Percentiles rank a stretch among this genome's conserved stretches.
Conservation (phyloP, 2,797 vertebrate species). For the Uromys caudimaculatus region DNA sequence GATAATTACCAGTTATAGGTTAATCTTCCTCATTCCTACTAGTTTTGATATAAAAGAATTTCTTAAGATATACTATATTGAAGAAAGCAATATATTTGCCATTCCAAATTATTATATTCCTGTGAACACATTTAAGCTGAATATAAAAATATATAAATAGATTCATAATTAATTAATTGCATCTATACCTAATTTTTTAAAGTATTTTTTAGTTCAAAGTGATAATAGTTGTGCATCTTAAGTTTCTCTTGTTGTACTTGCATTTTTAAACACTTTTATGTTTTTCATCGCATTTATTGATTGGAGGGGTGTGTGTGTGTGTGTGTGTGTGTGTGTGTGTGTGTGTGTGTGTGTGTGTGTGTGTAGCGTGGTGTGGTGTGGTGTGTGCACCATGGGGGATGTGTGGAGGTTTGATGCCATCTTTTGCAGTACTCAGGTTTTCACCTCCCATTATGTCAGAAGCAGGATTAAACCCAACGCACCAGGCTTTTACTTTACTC, state of each 20-base stretch:
- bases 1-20: not conserved
- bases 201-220: not conserved
- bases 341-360: not conserved
- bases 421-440: not conserved
- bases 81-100: not conserved
- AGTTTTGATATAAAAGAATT: not conserved
- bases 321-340: too few relatives aligned
- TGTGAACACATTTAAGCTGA: not conserved
- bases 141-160: slow-evolving; percentile 5
- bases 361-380: too few relatives aligned
- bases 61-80: not conserved
- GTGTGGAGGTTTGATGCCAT: not conserved
- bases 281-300: not conserved
- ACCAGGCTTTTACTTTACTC: not conserved
- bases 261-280: not conserved
- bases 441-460: too few relatives aligned
- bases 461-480: not conserved
- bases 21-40: not conserved
- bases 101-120: not conserved
- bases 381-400: not conserved
- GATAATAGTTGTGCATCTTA: not conserved
- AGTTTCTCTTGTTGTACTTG: not conserved
- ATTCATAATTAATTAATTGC: slow-evolving; percentile 6
- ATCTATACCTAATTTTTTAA: not conserved
- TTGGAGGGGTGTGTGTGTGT: too few relatives aligned